These are phyloP conservation scores for Tyria jacobaeae DNA, from an alignment of 2,888 invertebrate species.

Conservation along the genomic window DNA sequence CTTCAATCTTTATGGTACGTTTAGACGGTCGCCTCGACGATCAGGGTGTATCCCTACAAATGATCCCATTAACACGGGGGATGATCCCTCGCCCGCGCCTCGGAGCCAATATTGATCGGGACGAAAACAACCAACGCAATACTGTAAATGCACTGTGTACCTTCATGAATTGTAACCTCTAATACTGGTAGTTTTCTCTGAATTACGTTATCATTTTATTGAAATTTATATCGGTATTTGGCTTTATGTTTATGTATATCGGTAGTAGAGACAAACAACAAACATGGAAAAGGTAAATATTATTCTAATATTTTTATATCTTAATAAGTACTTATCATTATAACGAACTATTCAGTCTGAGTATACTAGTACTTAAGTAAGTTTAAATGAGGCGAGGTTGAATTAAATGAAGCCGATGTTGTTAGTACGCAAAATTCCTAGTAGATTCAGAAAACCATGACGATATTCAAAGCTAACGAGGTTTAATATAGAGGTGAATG, in stretches of 20 bases:
- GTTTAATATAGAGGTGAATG: not conserved
- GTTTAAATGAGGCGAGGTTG: not conserved
- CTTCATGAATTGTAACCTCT: slow-evolving; percentile 24
- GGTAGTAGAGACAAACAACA: not conserved
- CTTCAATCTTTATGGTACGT: slow-evolving; percentile 37
- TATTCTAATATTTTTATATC: not conserved
- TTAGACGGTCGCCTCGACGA: slow-evolving; percentile 53
- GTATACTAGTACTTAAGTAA: not conserved
- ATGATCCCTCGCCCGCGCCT: slow-evolving; percentile 64
- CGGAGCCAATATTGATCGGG: slow-evolving; percentile 67
- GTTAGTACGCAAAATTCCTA: not conserved
- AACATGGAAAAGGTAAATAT: not conserved
- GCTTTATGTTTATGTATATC: not conserved
- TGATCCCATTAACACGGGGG: slow-evolving; percentile 71
- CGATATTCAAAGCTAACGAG: not conserved
- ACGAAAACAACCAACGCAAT: slow-evolving; percentile 37
- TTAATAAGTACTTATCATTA: not conserved
- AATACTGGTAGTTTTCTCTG: slow-evolving; percentile 1
- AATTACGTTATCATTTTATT: not conserved
- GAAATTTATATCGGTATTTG: not conserved
- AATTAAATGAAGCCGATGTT: too few relatives aligned
- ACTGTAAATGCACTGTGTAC: slow-evolving; percentile 20
- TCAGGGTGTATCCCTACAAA: slow-evolving; percentile 68
- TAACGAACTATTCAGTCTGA: too few relatives aligned
- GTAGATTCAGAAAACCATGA: not conserved